A percentile compares a stretch with the other conserved stretches of the same genome.
phyloP scores from a whole-genome alignment of 2,113 vertebrate genomes.

The Illadopsis cleaveri region DNA sequence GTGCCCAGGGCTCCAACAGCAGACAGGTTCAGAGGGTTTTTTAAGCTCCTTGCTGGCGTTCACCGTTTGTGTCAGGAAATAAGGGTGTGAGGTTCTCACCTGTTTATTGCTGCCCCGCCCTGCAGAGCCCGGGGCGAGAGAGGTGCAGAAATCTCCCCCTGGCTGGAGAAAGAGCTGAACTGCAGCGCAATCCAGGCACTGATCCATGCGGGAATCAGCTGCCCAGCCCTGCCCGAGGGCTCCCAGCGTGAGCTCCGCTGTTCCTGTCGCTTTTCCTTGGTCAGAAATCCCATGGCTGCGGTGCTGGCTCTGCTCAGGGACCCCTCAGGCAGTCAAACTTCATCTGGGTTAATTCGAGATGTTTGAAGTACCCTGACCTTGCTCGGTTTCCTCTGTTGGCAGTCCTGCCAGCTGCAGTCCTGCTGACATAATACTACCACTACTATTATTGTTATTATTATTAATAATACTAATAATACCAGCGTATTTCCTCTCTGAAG shows the following conservation, averaged over 20 bases:
- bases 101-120: neutral
- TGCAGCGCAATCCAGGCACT: no score
- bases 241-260: no score
- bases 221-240: neutral
- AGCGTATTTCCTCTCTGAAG: fast-evolving
- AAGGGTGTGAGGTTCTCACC: neutral
- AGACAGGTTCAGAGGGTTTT: neutral
- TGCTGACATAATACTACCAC: neutral
- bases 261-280: neutral
- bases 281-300: neutral
- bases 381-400: neutral
- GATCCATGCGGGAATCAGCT: neutral
- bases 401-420: neutral
- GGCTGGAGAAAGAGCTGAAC: neutral
- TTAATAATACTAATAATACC: no score
- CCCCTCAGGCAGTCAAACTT: neutral
- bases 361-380: neutral
- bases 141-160: neutral
- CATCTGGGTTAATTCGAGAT: neutral
- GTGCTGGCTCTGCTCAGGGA: no score
- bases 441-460: no score
- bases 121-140: neutral
- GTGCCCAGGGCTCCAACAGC: no score
- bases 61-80: no score
- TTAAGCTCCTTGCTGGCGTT: neutral